phyloP scores from a whole-genome alignment of 2,113 vertebrate species.

The Manacus vitellinus region DNA sequence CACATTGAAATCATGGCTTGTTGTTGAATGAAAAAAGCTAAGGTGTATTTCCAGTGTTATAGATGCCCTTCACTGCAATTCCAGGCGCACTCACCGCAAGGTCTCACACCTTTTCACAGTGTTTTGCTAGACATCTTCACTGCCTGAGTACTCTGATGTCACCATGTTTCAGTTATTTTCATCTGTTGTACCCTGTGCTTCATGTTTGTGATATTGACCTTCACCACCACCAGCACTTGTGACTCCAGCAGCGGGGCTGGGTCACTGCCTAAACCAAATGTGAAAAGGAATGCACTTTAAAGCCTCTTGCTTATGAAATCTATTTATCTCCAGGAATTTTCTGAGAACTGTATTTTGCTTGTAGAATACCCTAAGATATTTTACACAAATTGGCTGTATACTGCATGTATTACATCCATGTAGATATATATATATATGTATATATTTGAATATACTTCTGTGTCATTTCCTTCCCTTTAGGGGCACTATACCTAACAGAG shows the following conservation, averaged over 20 bases:
- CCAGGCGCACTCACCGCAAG: rapidly evolving
- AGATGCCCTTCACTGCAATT: background rate
- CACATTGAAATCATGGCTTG: background rate
- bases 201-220: background rate
- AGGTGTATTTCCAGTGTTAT: background rate
- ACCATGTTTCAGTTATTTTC: background rate
- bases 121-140: background rate
- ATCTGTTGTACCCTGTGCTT: background rate
- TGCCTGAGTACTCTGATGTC: background rate
- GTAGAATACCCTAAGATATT: conserved; percentile 1
- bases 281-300: background rate
- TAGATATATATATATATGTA: background rate
- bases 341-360: background rate
- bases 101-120: background rate
- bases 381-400: conserved; percentile 2
- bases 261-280: background rate
- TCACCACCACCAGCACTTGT: background rate
- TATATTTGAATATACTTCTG: background rate
- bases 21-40: background rate
- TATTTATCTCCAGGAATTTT: conserved; percentile 4
- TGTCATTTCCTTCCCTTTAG: background rate
- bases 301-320: background rate
- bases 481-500: background rate
- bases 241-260: background rate
- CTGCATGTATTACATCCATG: background rate